Percentiles rank a stretch among this genome's conserved stretches.
Evolutionary conservation across 23 tunicate genomes (phyloP).

Genomic region (Styela plicata): DNA sequence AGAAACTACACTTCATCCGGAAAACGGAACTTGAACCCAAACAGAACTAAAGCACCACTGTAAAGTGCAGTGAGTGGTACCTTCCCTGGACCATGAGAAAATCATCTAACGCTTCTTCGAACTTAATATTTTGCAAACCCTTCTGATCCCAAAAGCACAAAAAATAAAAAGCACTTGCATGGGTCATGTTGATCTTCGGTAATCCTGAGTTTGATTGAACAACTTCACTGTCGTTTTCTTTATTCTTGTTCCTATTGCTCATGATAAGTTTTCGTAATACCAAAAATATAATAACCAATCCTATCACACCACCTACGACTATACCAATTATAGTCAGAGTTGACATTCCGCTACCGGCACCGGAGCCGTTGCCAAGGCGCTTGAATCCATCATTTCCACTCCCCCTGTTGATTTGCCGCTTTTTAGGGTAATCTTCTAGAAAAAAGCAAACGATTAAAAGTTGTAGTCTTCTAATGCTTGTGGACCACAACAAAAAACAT

Average conservation of each 20-base stretch:
- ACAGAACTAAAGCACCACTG: too few relatives aligned
- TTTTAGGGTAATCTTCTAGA: not conserved
- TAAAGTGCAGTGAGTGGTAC: too few relatives aligned
- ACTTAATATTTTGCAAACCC: too few relatives aligned
- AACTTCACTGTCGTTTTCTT: not conserved
- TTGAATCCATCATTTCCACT: not conserved
- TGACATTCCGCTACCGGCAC: not conserved
- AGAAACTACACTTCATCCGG: too few relatives aligned
- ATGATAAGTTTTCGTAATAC: not conserved
- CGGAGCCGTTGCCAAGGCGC: not conserved
- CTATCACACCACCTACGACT: not conserved
- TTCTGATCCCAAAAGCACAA: too few relatives aligned
- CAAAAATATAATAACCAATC: not conserved
- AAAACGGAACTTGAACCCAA: too few relatives aligned
- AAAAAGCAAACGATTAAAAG: not conserved
- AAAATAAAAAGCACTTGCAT: not conserved
- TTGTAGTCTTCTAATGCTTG: not conserved
- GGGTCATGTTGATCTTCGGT: not conserved
- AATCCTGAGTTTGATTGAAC: not conserved
- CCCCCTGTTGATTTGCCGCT: not conserved
- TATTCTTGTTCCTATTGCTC: not conserved
- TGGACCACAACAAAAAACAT: too few relatives aligned
- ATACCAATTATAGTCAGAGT: conserved; percentile 5
- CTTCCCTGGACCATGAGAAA: too few relatives aligned
- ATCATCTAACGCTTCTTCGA: too few relatives aligned